Percentiles rank a stretch among this genome's conserved stretches.
phyloP scores from a whole-genome alignment of 2,797 vertebrate species.

The Cossypha caffra region DNA sequence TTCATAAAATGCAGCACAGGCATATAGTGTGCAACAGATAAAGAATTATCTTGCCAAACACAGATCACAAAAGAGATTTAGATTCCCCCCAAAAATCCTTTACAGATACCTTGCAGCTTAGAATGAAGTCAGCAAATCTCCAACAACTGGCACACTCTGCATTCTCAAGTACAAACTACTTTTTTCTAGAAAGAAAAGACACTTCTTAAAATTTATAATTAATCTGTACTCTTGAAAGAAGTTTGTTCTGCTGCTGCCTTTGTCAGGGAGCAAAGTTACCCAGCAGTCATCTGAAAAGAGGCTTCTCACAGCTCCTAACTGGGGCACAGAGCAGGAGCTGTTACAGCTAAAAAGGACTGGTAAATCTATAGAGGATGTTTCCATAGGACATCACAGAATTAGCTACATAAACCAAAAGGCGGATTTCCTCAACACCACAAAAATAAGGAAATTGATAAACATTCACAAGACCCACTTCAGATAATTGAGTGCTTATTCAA shows the following conservation, averaged over 20 bases:
- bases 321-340: background rate
- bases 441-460: background rate
- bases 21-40: fast-evolving
- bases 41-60: background rate
- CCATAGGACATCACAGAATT: background rate
- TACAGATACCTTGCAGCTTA: background rate
- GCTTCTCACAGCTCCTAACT: background rate
- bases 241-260: background rate
- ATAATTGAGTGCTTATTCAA: background rate
- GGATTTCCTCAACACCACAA: background rate
- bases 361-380: background rate
- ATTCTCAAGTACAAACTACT: background rate
- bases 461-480: background rate
- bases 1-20: background rate
- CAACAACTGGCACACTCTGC: background rate
- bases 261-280: background rate
- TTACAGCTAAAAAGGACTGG: background rate
- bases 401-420: background rate
- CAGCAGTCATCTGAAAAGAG: background rate
- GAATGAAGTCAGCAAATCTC: background rate
- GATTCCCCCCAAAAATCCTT: background rate
- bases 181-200: background rate
- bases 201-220: background rate
- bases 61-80: background rate
- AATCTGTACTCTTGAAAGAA: background rate